Evolutionary conservation across 2,797 vertebrate species (phyloP), one percentile per base, ranked within the genome.

Genomic region (Cottoperca gobio): DNA sequence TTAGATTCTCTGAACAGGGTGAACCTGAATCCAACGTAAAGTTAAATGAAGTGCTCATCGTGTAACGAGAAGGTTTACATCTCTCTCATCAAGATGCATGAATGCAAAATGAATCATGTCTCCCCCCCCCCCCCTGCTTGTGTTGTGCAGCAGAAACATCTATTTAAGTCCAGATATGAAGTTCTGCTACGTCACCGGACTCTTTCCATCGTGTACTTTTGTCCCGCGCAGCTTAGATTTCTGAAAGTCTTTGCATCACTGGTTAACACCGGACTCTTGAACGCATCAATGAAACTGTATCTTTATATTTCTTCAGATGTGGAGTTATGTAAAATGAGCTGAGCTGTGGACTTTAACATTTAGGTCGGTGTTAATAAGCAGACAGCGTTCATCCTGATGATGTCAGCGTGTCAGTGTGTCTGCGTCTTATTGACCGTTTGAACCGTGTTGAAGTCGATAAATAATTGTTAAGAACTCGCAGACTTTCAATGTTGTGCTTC

Each of bases 361-460:
- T 45, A 13, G 11, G 52, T 16, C 49, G 57, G 67, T 9, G 45
- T 86, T 76, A 53, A 78, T 68, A 82, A 67, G 43, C 42, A 0
- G 70, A 48, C 42, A 0, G 16, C 0, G 1, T 52, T 74, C 60
- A 26, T 21, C n/a, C 70, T 2, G 70, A 63, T 82, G 78, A 66
- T 26, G 81, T 81, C 74, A 61, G 33, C 50, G 74, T 78, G 77
- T 71, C 75, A 49, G 78, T 60, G 70, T 72, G 80, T 79, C 70
- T 69, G 45, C 13, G 4, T 26, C 35, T n/a, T 3, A 31, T 3
- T 6, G 19, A 31, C 21, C 58, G n/a, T 31, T 21, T 40, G 12
- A 60, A 46, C 23, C 2, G 11, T 0, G 12, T 24, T 58, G 35
- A 21, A 55, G 31, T 8, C 33, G 50, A 10, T 52, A 28, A 28